These are phyloP conservation scores for Falco naumanni DNA, from an alignment of 2,797 vertebrate species.

Conservation along the genomic window DNA sequence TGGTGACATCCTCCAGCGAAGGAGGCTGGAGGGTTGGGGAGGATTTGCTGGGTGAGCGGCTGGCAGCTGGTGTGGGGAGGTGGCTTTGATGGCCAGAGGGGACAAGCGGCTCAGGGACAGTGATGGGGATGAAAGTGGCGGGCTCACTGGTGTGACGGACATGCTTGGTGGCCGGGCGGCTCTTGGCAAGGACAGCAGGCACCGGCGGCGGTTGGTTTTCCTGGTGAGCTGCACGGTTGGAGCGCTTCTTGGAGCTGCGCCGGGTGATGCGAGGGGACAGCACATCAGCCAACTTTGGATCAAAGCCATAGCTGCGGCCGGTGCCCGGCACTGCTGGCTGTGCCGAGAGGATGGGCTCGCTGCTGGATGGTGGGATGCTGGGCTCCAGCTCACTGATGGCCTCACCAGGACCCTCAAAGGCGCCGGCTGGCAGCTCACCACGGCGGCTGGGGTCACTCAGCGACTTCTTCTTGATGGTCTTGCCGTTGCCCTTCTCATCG, in stretches of 20 bases:
- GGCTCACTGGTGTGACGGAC: constrained; percentile 91
- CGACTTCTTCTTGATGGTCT: constrained; percentile 95
- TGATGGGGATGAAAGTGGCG: constrained; percentile 85
- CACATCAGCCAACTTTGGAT: constrained; percentile 78
- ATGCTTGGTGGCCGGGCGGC: constrained; percentile 80
- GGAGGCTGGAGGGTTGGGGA: constrained; percentile 77
- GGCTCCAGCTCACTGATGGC: constrained; percentile 90
- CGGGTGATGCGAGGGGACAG: constrained; percentile 61
- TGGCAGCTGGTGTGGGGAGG: constrained; percentile 46
- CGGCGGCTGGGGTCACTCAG: constrained; percentile 96
- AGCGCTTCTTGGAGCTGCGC: constrained; percentile 88
- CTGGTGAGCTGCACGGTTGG: constrained; percentile 81
- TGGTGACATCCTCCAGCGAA: constrained; percentile 88
- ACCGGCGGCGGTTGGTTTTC: constrained; percentile 47
- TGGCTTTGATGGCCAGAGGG: constrained; percentile 50
- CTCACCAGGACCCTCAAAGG: constrained; percentile 80
- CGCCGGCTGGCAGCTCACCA: constrained; percentile 79
- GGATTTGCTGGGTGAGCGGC: constrained; percentile 65
- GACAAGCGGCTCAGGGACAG: constrained; percentile 76
- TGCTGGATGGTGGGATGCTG: constrained; percentile 89
- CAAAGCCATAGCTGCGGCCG: background rate
- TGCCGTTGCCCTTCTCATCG: constrained; percentile 89
- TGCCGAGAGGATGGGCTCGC: constrained; percentile 92
- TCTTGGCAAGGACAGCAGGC: background rate
- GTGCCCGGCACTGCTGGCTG: constrained; percentile 72